Percentiles rank a stretch among this genome's conserved stretches.
These are phyloP conservation scores for Horisme vitalbata DNA, from an alignment of 2,888 invertebrate genomes.

Conservation along the genomic window DNA sequence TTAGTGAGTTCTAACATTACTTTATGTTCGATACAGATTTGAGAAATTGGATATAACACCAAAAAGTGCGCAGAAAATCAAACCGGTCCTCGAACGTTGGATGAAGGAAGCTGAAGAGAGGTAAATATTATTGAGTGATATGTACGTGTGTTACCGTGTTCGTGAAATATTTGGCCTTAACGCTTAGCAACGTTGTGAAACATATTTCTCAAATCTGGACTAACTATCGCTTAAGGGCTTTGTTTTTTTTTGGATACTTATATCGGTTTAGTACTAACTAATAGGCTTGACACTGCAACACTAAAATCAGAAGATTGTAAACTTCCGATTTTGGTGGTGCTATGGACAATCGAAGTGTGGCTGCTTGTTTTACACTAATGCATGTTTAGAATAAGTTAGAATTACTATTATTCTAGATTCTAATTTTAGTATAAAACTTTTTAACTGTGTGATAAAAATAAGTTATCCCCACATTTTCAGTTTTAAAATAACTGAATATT, in stretches of 20 bases:
- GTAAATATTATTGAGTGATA: conserved; percentile 83
- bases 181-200: conserved; percentile 74
- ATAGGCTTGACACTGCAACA: conserved; percentile 18
- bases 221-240: conserved; percentile 74
- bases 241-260: conserved; percentile 58
- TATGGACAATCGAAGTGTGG: conserved; percentile 27
- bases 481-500: too few species aligned
- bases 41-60: conserved; percentile 99
- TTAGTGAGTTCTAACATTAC: conserved; percentile 73
- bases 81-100: conserved; percentile 99
- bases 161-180: conserved; percentile 80
- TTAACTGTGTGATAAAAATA: too few species aligned
- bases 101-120: conserved; percentile 99
- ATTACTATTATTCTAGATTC: not conserved
- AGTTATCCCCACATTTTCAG: too few species aligned
- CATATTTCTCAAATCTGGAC: conserved; percentile 83
- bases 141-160: conserved; percentile 73
- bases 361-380: conserved; percentile 26
- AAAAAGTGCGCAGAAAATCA: conserved; percentile 99
- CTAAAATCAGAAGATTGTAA: conserved; percentile 6
- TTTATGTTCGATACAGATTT: conserved; percentile 90
- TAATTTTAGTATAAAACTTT: too few species aligned
- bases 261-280: conserved; percentile 44
- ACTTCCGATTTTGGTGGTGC: conserved; percentile 36
- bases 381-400: conserved; percentile 26